phyloP scores from a whole-genome alignment of 2,888 invertebrate species.

The Nephrocerus scutellatus region DNA sequence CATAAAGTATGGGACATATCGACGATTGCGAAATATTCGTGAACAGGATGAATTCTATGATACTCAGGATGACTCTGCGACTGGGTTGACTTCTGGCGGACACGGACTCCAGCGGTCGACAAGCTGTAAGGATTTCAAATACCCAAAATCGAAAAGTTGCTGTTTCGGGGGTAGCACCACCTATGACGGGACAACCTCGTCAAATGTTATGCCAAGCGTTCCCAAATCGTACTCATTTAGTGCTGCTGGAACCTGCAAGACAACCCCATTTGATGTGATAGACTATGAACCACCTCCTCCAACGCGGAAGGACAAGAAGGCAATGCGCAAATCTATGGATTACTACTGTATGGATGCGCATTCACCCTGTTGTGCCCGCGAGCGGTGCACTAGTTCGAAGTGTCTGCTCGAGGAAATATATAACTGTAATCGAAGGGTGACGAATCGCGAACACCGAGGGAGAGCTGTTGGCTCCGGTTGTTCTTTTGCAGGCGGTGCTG shows the following conservation, averaged over 20 bases:
- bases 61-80: conserved; percentile 34
- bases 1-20: conserved; percentile 39
- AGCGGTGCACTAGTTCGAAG: conserved; percentile 43
- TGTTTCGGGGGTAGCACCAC: conserved; percentile 39
- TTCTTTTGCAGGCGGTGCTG: conserved; percentile 3
- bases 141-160: conserved; percentile 47
- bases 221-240: conserved; percentile 48
- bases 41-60: conserved; percentile 40
- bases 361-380: conserved; percentile 38
- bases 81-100: conserved; percentile 37
- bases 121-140: conserved; percentile 45
- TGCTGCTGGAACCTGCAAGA: conserved; percentile 36
- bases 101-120: conserved; percentile 41
- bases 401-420: conserved; percentile 44
- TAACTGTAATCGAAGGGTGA: conserved; percentile 26
- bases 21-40: conserved; percentile 39
- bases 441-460: conserved; percentile 21
- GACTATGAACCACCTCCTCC: conserved; percentile 43
- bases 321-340: conserved; percentile 39
- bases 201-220: no score
- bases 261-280: conserved; percentile 46
- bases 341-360: conserved; percentile 36
- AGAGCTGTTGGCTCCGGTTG: conserved; percentile 27
- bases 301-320: conserved; percentile 40
- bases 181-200: conserved; percentile 26